Evolutionary conservation across 2,888 invertebrate genomes (phyloP).

Genomic region (Baccha elongata): DNA sequence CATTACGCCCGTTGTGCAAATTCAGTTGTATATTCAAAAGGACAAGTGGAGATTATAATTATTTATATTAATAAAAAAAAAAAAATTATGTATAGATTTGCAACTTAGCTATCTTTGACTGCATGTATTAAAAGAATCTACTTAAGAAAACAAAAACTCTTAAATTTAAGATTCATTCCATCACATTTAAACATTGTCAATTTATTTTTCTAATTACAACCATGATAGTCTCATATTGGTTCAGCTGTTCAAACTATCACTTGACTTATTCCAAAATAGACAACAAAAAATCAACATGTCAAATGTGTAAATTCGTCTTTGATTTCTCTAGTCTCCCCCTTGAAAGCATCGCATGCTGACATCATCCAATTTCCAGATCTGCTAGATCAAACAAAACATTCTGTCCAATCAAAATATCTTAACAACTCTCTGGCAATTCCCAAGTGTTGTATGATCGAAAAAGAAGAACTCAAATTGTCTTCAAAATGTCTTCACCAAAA

Average conservation of each 20-base stretch:
- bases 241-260: slow-evolving; percentile 47
- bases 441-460: not conserved
- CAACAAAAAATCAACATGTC: slow-evolving; percentile 49
- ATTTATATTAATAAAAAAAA: too few relatives aligned
- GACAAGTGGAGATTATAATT: too few relatives aligned
- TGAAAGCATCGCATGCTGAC: not conserved
- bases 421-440: slow-evolving; percentile 46
- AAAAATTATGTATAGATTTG: too few relatives aligned
- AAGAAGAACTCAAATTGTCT: slow-evolving; percentile 1
- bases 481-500: not conserved
- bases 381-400: slow-evolving; percentile 59
- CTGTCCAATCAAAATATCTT: slow-evolving; percentile 66
- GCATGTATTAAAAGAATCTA: too few relatives aligned
- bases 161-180: too few relatives aligned
- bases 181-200: too few relatives aligned
- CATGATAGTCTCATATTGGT: not conserved
- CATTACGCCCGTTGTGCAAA: too few relatives aligned
- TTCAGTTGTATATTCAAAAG: too few relatives aligned
- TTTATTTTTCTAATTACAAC: too few relatives aligned
- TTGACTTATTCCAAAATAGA: slow-evolving; percentile 1
- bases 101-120: too few relatives aligned
- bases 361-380: slow-evolving; percentile 27
- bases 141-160: too few relatives aligned
- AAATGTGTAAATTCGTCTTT: slow-evolving; percentile 43
- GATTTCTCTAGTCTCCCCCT: slow-evolving; percentile 6